Base-by-base conservation (phyloP, 2,888 invertebrate species). In the Coelogynopora nodosa region DNA sequence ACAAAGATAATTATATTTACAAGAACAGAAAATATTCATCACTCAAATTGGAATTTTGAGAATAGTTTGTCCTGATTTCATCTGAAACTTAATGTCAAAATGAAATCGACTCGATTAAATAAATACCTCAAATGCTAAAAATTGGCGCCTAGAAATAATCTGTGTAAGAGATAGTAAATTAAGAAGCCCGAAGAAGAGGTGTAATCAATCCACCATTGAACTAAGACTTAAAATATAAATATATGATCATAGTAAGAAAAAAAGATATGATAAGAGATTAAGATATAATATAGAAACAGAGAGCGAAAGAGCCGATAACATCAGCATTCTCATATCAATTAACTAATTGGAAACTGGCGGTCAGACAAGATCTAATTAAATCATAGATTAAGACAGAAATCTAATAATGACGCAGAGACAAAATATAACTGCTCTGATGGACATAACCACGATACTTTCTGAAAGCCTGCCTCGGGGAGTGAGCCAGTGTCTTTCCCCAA, bases 321-420 rank as follows among this genome's bases (percentile, higher is more conserved):
- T 2, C 23, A 74, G 74, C 27, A 26, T 74, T 74, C 74, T 74
- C 10, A 74, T 74, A 74, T 74, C 74, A 74, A 74, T 74, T 74
- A 74, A 74, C 74, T 74, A 74, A 74, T 74, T 74, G 74, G 74
- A 74, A 23, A 74, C 74, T 74, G 74, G 74, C 74, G 74, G 74
- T 74, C 74, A 74, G 74, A 74, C 74, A 74, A 74, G 74, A 74
- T 74, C 74, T 74, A 74, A 74, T 74, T 74, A 74, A 74, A 74
- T 74, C 74, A 74, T 10, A 26, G 74, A 74, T 74, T 74, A 74
- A 74, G 74, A 74, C 74, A 74, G 74, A 74, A 74, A 74, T 74
- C 74, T 74, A 74, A 74, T 74, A 74, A 74, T 74, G 74, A 74
- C 23, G 74, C 74, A 49, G 49, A 49, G 49, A 49, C 49, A 49